Evolutionary conservation across 2,797 vertebrate species (phyloP), one percentile per base, ranked within the genome.

Genomic region (Novumbra hubbsi): DNA sequence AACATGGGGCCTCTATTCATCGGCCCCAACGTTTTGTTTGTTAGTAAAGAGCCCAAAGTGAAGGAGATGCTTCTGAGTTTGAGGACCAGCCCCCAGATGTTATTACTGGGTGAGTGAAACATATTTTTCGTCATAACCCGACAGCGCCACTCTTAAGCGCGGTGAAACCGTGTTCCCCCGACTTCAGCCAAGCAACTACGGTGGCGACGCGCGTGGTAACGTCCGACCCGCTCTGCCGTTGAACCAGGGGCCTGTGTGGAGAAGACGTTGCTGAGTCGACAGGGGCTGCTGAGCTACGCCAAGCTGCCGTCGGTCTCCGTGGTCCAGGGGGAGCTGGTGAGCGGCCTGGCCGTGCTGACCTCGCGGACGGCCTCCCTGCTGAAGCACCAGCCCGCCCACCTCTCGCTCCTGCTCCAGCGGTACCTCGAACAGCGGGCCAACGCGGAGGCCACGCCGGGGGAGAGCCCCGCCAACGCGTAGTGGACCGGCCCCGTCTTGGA

Each of bases 171-270:
- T 28, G 49, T 68, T 68, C 41, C 67, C 34, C 41, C 7, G 11
- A 68, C 63, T 32, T 65, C 14, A 65, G 27, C 28, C 5, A 60
- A 65, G 27, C 63, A 1, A 19, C 16, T 30, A 32, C 11, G 21
- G 14, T 60, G 19, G 9, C 21, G 24, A 21, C 55, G 24, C 8
- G 21, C 24, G 55, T 24, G 55, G 55, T 60, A 60, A 27, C 14
- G 45, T 71, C 30, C 41, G 3, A 52, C 71, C n/a, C 66, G 11
- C 66, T 21, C 9, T 71, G 73, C 74, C 32, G 11, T 12, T 21
- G 21, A 24, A 24, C 0, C 91, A 99, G 97, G 96, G 1, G 97
- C 91, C 85, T 96, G 93, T 76, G 82, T 99, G 12, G 96, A 99
- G 0, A 71, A 94, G 89, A 91, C 91, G 0, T 81, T 99, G 86